phyloP scores from a whole-genome alignment of 2,797 vertebrate genomes.

The Haliaeetus vocifer region DNA sequence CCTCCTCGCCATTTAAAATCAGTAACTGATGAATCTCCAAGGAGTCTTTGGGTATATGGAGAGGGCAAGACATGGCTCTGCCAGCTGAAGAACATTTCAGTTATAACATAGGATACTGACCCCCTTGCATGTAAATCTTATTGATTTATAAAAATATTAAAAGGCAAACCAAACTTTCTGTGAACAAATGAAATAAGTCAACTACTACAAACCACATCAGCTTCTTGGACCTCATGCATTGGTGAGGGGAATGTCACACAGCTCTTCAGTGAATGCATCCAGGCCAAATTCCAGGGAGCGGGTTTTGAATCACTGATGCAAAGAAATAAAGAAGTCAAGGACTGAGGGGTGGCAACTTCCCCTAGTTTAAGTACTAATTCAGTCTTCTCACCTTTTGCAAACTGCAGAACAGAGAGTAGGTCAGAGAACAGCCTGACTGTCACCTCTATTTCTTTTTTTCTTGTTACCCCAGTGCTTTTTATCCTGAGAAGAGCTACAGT shows the following conservation, averaged over 20 bases:
- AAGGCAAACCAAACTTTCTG: not conserved
- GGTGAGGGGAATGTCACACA: not conserved
- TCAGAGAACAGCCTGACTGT: not conserved
- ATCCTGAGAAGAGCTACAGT: not conserved
- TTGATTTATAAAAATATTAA: not conserved
- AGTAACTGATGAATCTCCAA: not conserved
- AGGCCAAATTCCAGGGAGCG: not conserved
- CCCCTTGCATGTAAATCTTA: not conserved
- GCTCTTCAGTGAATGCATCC: not conserved
- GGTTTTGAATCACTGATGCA: not conserved
- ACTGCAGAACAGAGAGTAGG: not conserved
- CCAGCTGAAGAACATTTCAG: not conserved
- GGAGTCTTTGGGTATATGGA: not conserved
- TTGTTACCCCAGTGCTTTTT: not conserved
- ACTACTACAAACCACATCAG: not conserved
- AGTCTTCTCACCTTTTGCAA: not conserved
- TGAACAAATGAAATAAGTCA: not conserved
- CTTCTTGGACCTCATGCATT: not conserved
- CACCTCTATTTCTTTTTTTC: not conserved
- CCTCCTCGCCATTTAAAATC: not conserved
- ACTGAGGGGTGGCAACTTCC: not conserved
- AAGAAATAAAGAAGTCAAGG: not conserved
- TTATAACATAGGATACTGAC: not conserved
- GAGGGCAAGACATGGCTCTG: not conserved
- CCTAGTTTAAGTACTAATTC: not conserved